Conservation (phyloP, 2,113 vertebrate genomes). For the Alectura lathami region DNA sequence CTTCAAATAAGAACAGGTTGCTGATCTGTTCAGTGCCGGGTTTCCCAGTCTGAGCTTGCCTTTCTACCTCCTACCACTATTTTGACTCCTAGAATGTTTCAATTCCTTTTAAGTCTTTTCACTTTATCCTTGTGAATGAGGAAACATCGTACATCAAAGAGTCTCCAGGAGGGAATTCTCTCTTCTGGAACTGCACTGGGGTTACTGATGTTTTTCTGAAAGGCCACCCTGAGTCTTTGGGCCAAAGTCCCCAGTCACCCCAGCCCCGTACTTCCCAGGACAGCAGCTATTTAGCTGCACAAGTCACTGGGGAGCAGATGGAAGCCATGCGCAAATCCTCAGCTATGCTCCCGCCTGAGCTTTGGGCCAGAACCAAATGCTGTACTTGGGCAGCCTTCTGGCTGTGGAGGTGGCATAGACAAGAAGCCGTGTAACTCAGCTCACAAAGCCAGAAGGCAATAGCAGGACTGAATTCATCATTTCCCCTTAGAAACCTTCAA, state of each 20-base stretch:
- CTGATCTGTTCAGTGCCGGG: background rate
- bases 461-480: background rate
- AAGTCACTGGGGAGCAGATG: slow-evolving; percentile 11
- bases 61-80: background rate
- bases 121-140: background rate
- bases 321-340: slow-evolving; percentile 29
- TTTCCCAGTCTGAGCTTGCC: background rate
- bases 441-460: slow-evolving; percentile 50
- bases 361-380: slow-evolving; percentile 54
- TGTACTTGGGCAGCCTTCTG: slow-evolving; percentile 55
- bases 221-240: background rate
- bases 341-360: slow-evolving; percentile 35
- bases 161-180: background rate
- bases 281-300: background rate
- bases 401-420: slow-evolving; percentile 60
- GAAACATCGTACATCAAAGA: background rate
- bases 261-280: background rate
- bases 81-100: background rate
- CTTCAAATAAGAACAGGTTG: background rate
- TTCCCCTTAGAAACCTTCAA: slow-evolving; percentile 9
- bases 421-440: slow-evolving; percentile 23
- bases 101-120: background rate
- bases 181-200: background rate
- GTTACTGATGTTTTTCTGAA: background rate
- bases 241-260: background rate